A percentile compares a stretch with the other conserved stretches of the same genome.
phyloP scores from a whole-genome alignment of 2,888 invertebrate genomes.

The Tipula unca region DNA sequence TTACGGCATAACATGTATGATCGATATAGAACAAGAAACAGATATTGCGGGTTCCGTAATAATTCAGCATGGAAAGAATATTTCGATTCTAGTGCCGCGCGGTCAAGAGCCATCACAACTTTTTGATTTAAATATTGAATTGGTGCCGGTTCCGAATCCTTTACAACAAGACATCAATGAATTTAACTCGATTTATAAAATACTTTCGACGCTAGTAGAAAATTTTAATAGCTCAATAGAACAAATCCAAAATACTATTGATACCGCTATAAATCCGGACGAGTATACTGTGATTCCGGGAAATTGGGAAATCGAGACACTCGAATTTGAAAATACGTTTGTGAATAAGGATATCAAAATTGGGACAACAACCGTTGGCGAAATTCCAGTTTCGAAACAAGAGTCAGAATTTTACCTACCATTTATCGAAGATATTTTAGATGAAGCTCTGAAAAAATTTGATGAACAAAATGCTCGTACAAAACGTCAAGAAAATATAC shows the following conservation, averaged over 20 bases:
- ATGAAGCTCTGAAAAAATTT: background rate
- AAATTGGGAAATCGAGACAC: conserved; percentile 27
- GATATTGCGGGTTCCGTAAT: conserved; percentile 35
- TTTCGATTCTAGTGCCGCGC: conserved; percentile 36
- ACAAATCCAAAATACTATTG: background rate
- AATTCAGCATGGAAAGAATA: conserved; percentile 30
- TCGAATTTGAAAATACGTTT: conserved; percentile 27
- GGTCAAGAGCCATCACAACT: conserved; percentile 34
- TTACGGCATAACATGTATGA: conserved; percentile 35
- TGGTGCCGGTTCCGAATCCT: conserved; percentile 33
- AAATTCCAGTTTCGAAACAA: background rate
- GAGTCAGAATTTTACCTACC: background rate
- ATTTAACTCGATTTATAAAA: conserved; percentile 32
- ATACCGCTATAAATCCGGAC: background rate
- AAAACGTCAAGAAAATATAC: background rate
- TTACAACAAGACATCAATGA: conserved; percentile 35
- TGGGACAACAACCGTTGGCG: conserved; percentile 30
- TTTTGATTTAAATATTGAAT: conserved; percentile 33
- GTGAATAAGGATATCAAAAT: background rate
- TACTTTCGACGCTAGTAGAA: conserved; percentile 32
- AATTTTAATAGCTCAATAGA: background rate
- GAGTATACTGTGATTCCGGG: background rate
- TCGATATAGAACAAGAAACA: conserved; percentile 34
- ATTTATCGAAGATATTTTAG: background rate
- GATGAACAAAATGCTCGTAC: background rate